Evolutionary conservation across 2,888 invertebrate species (phyloP).

Genomic region (Thecocarcelia acutangulata): DNA sequence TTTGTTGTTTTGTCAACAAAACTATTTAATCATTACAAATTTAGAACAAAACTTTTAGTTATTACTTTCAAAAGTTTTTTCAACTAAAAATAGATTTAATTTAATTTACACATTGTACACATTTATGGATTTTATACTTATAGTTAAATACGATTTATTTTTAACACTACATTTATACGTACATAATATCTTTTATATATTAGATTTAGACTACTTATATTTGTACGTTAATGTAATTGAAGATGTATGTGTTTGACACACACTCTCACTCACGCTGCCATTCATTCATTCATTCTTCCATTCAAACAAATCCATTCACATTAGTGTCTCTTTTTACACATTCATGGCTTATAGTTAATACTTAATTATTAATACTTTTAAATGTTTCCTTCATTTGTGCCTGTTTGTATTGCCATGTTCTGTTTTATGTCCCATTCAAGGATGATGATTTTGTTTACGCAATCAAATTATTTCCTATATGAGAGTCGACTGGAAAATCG

Average conservation of each 20-base stretch:
- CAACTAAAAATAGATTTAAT: too few species aligned
- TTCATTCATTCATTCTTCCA: slow-evolving; percentile 1
- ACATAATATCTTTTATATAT: slow-evolving; percentile 8
- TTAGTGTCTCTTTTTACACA: slow-evolving; percentile 34
- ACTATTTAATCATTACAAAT: too few species aligned
- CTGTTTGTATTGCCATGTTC: slow-evolving; percentile 37
- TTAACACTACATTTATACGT: background rate
- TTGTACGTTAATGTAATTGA: slow-evolving; percentile 49
- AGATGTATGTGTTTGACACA: slow-evolving; percentile 21
- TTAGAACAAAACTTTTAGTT: too few species aligned
- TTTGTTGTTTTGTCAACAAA: background rate
- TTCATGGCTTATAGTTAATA: slow-evolving; percentile 44
- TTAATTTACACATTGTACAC: too few species aligned
- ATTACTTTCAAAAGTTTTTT: too few species aligned
- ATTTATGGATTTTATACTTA: too few species aligned
- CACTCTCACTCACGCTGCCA: background rate
- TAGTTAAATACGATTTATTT: too few species aligned
- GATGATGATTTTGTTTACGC: too few species aligned
- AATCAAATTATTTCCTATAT: slow-evolving; percentile 13
- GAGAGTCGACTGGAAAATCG: background rate
- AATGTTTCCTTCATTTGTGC: slow-evolving; percentile 19
- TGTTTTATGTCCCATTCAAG: slow-evolving; percentile 11
- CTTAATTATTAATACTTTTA: slow-evolving; percentile 51
- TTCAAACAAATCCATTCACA: background rate
- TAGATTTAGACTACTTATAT: slow-evolving; percentile 25